Percentiles rank a stretch among this genome's conserved stretches.
phyloP scores from a whole-genome alignment of 2,113 vertebrate species.

The Phaethornis superciliosus region DNA sequence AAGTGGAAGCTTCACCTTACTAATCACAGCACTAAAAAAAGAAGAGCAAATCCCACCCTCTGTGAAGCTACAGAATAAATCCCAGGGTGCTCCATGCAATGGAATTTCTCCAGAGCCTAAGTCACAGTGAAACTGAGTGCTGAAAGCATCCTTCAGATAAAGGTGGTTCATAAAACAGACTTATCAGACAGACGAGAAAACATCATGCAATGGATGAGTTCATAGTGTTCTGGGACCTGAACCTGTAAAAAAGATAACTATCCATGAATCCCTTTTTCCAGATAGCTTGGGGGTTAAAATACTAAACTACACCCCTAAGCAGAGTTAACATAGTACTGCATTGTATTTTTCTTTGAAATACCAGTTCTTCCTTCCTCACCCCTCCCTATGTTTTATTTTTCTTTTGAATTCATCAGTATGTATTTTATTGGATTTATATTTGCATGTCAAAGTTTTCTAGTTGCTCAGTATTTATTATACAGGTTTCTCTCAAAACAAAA shows the following conservation, averaged over 20 bases:
- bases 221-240: neutral
- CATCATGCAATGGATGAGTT: neutral
- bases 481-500: neutral
- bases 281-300: neutral
- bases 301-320: neutral
- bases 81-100: neutral
- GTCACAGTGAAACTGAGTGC: neutral
- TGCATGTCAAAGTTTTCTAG: neutral
- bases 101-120: neutral
- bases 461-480: neutral
- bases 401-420: neutral
- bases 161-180: neutral
- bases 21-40: neutral
- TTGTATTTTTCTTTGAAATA: neutral
- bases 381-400: neutral
- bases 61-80: neutral
- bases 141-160: conserved; percentile 1
- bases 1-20: neutral
- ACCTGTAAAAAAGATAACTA: neutral
- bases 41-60: neutral
- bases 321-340: neutral
- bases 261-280: neutral
- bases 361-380: neutral
- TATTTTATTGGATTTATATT: neutral
- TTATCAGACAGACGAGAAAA: conserved; percentile 25